Evolutionary conservation across 2,888 invertebrate genomes (phyloP), one percentile per base, ranked within the genome.

Genomic region (Hemistola chrysoprasaria): DNA sequence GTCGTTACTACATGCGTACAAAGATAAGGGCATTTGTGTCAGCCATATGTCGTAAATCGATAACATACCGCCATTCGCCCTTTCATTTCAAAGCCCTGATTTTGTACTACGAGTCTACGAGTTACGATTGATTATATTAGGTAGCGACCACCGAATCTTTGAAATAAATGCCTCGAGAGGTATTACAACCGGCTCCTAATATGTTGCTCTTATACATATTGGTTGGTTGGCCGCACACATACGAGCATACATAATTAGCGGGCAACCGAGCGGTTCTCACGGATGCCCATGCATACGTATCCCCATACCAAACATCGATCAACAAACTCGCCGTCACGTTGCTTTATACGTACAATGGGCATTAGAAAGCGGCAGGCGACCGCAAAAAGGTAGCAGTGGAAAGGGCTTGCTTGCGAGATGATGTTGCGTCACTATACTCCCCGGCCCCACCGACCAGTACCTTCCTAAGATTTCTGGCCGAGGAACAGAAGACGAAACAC

Each of bases 281-380:
- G 85, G 77, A 78, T 78, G 77, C 71, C 69, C 74, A 75, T 76
- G 65, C 62, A 64, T 68, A 67, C 68, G 70, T n/a, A n/a, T n/a
- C n/a, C n/a, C n/a, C n/a, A n/a, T n/a, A n/a, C n/a, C n/a, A n/a
- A n/a, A n/a, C n/a, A n/a, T 72, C 65, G 65, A 69, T 71, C 69
- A 16, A 43, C 68, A 61, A 67, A 67, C 37, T 47, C 21, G 37
- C 48, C 44, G 52, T 48, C 50, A 20, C 64, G 76, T 73, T 71
- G 68, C 65, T 70, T 63, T 56, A 62, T 68, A 70, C 73, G 72
- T 72, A 85, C 87, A 85, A 86, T 85, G 71, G 71, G 64, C 72
- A 80, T 86, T 86, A 86, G 87, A 87, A 88, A 87, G 87, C 82
- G 69, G 59, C 71, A 66, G 65, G 74, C 77, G 78, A 79, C 86